Base-by-base conservation (phyloP, 1,140 invertebrate genomes). In the Parasteatoda tepidariorum region DNA sequence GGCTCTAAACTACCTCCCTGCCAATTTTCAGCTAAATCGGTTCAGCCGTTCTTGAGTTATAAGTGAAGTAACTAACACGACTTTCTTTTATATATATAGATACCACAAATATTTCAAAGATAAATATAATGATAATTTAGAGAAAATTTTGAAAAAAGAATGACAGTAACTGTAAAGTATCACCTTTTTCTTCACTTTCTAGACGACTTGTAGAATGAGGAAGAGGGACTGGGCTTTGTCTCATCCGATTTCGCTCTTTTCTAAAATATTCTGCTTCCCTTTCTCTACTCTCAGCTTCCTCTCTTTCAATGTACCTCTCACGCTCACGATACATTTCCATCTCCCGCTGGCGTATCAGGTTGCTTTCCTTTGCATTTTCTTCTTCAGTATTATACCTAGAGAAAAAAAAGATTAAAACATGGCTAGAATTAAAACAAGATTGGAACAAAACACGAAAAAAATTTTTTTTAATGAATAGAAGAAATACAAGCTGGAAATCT, bases 161-260 rank as follows among this genome's bases (percentile, higher is more conserved):
- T n/a, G n/a, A n/a, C n/a, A n/a, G n/a, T n/a, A n/a, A n/a, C n/a
- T n/a, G n/a, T n/a, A n/a, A 31, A 30, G 24, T 1, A n/a, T 34
- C 7, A 82, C 78, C 66, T 70, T 82, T 82, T n/a, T 82, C 78
- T 48, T 82, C 78, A 59, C 30, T 28, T 22, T 82, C 78, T 18
- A 22, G 9, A n/a, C 78, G 15, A 31, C 24, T 48, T 0, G 64
- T 15, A 62, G 66, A 41, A 57, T 67, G 55, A 34, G 70, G 81
- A 24, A 28, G 34, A 26, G 30, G 33, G 2, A 73, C 28, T 18
- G 81, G 81, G 66, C 68, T 73, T 55, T 83, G 81, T 28, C 81
- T 24, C 28, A 64, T 64, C 5, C 66, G 70, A 33, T n/a, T 34
- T 38, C 61, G n/a, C 41, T 83, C 68, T 28, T 74, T 74, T 38